Base-by-base conservation (phyloP, 1,140 invertebrate species). In the Diprion similis region DNA sequence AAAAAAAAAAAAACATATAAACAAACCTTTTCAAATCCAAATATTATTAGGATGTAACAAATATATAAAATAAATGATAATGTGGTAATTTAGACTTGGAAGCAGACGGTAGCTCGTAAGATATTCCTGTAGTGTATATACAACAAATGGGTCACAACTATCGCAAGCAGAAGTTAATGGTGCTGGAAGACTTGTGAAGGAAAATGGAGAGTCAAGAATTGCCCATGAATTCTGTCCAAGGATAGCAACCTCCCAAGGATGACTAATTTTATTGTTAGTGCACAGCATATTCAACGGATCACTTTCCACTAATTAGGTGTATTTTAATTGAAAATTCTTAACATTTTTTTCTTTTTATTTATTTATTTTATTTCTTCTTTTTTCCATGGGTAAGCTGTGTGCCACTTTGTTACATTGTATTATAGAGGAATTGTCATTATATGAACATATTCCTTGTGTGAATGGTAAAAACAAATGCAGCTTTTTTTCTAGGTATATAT, bases 41-140 rank as follows among this genome's bases (percentile, higher is more conserved):
- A 13, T 15, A 59, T 59, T 59, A 59, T 59, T 59, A 59, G 51
- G 51, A 59, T 59, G 51, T 59, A 59, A 59, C n/a, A 17, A 59
- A 59, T 37, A 37, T 68, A 73, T 17, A n/a, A n/a, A 67, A 47
- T 65, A 46, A 10, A 74, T 75, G 70, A 77, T 74, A 69, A 76
- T 76, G 71, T 75, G 75, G 74, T 76, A 66, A 74, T 77, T 71
- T 75, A 72, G 68, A 80, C 75, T 73, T 74, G 70, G 66, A 78
- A 75, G 72, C 74, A 71, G 73, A 64, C 77, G 65, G 76, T 66
- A 75, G 66, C 71, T 67, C 74, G 71, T 76, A 72, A 76, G 72
- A 68, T 73, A 74, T 76, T 76, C 71, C 67, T 76, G 71, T 73
- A 68, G 69, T 78, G 74, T 78, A 76, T 77, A 75, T 75, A 77